Base-by-base conservation (phyloP, 2,888 invertebrate genomes). In the Drosophila heteroneura region DNA sequence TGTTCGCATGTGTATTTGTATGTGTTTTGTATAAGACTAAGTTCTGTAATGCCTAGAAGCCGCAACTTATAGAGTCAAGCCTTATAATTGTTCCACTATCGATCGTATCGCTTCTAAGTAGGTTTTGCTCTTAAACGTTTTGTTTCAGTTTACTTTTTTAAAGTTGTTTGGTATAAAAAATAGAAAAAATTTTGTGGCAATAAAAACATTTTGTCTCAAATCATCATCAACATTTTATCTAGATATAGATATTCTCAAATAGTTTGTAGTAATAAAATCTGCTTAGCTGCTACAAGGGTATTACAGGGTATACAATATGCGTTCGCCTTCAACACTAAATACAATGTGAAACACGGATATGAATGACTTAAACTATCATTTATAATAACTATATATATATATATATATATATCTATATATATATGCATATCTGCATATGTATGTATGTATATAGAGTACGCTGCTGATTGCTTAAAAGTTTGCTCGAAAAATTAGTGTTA, bases 91-190 rank as follows among this genome's bases (percentile, higher is more conserved):
- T 61, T 79, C 41, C 70, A 71, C 49, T 65, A 62, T 56, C 52
- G 70, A 60, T 32, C 35, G 30, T 64, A 16, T 63, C 28, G 37
- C 41, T 62, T 41, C 56, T 58, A 56, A 53, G 49, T 73, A 63
- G 60, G 53, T 66, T 78, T 26, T 59, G 19, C 52, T 74, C 57
- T 66, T 52, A 47, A 32, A 37, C 66, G 35, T 44, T 68, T 65
- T 52, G 47, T 57, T 77, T 82, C 66, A 78, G 76, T 87, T 81
- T 58, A 56, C 69, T 33, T 79, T 88, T 16, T 47, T 74, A 80
- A 84, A 90, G 85, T 88, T 82, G 61, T 79, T 83, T 91, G 92
- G 92, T 92, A 92, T 92, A 92, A 92, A 92, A 92, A 92, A 92
- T 92, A 92, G 92, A 92, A 92, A 92, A 91, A 91, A 91, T 90